Evolutionary conservation across 2,797 vertebrate genomes (phyloP).

Genomic region (Prionace glauca): DNA sequence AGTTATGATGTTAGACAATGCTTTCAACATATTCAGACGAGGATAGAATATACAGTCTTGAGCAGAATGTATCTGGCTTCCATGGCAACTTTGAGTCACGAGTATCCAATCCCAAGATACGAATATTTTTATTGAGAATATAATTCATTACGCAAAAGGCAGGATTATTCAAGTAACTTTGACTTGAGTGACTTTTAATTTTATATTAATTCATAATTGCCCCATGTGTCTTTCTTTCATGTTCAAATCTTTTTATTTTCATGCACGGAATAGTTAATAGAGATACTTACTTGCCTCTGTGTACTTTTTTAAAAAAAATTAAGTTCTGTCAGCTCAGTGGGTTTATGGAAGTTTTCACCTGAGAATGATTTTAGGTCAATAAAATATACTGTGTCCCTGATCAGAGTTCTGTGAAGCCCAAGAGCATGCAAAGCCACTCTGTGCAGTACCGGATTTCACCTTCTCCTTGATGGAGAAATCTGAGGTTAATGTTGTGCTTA

Average conservation of each 20-base stretch:
- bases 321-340: background rate
- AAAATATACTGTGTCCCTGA: background rate
- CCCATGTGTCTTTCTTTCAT: background rate
- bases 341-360: background rate
- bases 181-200: conserved; percentile 2
- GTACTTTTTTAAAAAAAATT: background rate
- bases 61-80: background rate
- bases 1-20: background rate
- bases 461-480: background rate
- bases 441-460: background rate
- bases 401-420: background rate
- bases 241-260: conserved; percentile 9
- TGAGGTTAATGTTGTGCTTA: background rate
- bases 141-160: background rate
- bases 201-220: conserved; percentile 6
- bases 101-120: background rate
- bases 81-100: background rate
- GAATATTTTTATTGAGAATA: background rate
- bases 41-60: background rate
- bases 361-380: background rate
- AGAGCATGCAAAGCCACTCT: background rate
- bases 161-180: conserved; percentile 1
- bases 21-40: background rate
- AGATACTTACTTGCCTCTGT: background rate
- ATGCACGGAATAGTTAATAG: background rate